phyloP scores from a whole-genome alignment of 2,888 invertebrate species.

The Agriopis aurantiaria region DNA sequence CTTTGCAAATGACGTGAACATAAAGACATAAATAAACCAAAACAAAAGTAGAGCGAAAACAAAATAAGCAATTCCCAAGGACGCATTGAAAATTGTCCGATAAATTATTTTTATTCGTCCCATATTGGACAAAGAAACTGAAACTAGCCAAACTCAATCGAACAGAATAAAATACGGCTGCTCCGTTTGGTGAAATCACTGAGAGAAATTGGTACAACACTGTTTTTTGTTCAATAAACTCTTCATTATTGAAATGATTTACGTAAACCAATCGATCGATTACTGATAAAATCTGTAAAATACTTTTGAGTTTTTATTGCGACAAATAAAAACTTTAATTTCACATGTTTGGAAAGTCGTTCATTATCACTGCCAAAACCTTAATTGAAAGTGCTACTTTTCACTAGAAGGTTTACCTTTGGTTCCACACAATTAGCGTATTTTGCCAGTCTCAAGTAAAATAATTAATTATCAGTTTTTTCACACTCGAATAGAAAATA shows the following conservation, averaged over 20 bases:
- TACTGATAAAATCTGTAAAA: neutral
- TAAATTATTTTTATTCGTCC: slow-evolving; percentile 48
- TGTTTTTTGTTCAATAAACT: slow-evolving; percentile 8
- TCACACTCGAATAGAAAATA: no score
- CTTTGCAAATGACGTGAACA: neutral
- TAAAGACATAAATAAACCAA: slow-evolving; percentile 8
- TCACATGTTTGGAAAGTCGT: neutral
- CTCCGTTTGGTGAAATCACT: slow-evolving; percentile 16
- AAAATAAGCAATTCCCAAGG: slow-evolving; percentile 42
- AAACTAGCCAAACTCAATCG: slow-evolving; percentile 39
- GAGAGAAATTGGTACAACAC: slow-evolving; percentile 22
- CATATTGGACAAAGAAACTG: slow-evolving; percentile 36
- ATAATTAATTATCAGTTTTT: no score
- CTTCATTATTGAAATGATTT: slow-evolving; percentile 3
- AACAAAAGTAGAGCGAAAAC: slow-evolving; percentile 29
- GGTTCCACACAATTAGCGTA: no score
- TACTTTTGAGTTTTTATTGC: neutral
- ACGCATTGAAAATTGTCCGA: slow-evolving; percentile 40
- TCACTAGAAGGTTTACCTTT: no score
- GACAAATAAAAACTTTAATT: neutral
- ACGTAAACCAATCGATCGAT: slow-evolving; percentile 1
- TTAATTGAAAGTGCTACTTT: no score
- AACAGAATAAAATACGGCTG: slow-evolving; percentile 40
- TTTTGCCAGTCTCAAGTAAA: no score
- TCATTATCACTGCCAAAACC: no score